Conservation (phyloP, 2,797 vertebrate genomes). For the Chloroceryle inda region DNA sequence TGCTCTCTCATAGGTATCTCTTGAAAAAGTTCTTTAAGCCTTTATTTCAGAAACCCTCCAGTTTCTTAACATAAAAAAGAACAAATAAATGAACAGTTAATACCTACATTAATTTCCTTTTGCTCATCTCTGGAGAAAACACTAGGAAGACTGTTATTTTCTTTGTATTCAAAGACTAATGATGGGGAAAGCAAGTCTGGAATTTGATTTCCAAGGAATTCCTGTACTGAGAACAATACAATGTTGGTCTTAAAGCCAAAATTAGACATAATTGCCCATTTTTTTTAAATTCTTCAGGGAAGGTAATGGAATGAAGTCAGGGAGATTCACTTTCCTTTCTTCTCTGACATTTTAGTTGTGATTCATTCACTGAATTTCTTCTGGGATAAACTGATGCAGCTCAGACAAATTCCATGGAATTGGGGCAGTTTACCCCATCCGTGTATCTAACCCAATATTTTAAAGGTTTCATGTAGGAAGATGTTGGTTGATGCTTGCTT, state of each 20-base stretch:
- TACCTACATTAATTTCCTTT: not conserved
- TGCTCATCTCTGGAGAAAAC: not conserved
- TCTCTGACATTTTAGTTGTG: not conserved
- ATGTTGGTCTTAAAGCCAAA: not conserved
- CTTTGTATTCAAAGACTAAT: not conserved
- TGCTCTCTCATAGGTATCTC: not conserved
- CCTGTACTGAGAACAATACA: not conserved
- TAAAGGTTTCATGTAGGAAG: not conserved
- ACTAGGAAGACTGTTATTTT: not conserved
- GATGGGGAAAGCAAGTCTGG: not conserved
- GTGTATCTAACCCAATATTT: not conserved
- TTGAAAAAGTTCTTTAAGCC: not conserved
- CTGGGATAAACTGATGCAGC: not conserved
- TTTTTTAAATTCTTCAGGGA: not conserved
- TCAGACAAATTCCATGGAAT: not conserved
- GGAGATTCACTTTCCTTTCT: not conserved
- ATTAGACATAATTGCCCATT: not conserved
- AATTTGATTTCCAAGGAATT: conserved; percentile 1
- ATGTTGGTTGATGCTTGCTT: not conserved
- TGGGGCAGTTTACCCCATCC: not conserved
- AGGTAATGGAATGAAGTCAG: not conserved
- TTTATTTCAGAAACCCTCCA: not conserved
- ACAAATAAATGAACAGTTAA: too few relatives aligned
- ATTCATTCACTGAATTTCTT: not conserved
- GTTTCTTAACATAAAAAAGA: too few relatives aligned